Conservation (phyloP, 2,797 vertebrate genomes). For the Crypturellus tataupa region DNA sequence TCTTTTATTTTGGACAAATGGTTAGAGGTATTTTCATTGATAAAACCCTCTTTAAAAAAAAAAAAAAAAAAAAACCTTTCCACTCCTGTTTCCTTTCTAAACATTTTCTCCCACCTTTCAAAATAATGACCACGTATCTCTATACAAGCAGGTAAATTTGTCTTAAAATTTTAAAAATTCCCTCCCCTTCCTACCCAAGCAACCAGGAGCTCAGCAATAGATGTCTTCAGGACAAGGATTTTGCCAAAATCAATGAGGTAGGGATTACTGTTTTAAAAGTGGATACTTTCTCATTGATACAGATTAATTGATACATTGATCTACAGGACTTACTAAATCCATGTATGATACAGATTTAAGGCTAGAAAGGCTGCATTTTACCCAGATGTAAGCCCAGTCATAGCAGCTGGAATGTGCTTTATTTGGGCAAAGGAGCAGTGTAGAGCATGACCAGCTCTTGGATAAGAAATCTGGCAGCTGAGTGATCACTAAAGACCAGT, state of each 20-base stretch:
- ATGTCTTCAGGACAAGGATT: not conserved
- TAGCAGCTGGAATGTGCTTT: not conserved
- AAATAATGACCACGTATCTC: not conserved
- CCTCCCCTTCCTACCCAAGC: accelerated
- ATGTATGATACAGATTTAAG: not conserved
- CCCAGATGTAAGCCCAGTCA: not conserved
- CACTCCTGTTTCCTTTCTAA: not conserved
- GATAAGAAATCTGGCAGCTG: not conserved
- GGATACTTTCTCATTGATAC: not conserved
- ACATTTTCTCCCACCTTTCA: not conserved
- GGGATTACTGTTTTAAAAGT: accelerated
- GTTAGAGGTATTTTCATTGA: not conserved
- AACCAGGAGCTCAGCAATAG: not conserved
- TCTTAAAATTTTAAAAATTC: not conserved
- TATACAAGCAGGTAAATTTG: not conserved
- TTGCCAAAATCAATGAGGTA: not conserved
- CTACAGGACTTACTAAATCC: not conserved
- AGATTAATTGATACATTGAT: too few species aligned
- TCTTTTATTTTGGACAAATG: not conserved
- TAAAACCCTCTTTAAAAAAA: not conserved
- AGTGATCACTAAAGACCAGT: not conserved
- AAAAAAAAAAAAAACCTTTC: not conserved
- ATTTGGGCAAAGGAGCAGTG: not conserved
- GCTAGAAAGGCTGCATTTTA: not conserved
- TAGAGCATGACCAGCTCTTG: not conserved